Conservation (phyloP, 2,113 vertebrate genomes). For the Lophura nycthemera region DNA sequence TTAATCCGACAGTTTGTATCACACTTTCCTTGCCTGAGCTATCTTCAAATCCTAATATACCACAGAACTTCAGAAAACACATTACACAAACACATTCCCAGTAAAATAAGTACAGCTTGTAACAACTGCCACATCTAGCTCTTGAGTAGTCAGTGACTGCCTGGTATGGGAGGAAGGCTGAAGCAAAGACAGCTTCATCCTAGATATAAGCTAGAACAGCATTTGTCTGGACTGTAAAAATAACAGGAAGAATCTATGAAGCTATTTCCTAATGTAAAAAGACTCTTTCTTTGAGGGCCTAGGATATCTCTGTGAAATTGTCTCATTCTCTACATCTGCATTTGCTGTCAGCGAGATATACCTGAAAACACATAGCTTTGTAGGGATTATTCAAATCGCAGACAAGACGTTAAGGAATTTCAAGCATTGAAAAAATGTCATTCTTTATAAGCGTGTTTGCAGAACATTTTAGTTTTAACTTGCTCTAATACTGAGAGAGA, state of each 20-base stretch:
- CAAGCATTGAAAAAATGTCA: conserved; percentile 4
- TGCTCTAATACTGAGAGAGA: background rate
- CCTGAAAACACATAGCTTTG: conserved; percentile 7
- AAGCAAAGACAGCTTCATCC: background rate
- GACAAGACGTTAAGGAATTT: conserved; percentile 20
- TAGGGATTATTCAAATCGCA: conserved; percentile 35
- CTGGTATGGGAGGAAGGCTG: background rate
- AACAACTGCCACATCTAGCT: background rate
- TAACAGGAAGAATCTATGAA: background rate
- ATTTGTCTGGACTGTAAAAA: background rate
- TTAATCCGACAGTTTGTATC: background rate
- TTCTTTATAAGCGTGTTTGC: background rate
- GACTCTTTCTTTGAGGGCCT: background rate
- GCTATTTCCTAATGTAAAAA: background rate
- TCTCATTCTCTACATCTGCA: background rate
- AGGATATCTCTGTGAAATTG: background rate
- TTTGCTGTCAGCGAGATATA: background rate
- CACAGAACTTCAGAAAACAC: background rate
- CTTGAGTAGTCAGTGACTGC: background rate
- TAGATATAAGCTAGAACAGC: background rate
- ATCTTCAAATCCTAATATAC: background rate
- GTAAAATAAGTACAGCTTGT: background rate
- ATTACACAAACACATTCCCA: background rate
- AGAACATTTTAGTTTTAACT: background rate
- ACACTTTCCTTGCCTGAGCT: background rate